Conservation (phyloP, 2,113 vertebrate species). For the Otolemur garnettii region DNA sequence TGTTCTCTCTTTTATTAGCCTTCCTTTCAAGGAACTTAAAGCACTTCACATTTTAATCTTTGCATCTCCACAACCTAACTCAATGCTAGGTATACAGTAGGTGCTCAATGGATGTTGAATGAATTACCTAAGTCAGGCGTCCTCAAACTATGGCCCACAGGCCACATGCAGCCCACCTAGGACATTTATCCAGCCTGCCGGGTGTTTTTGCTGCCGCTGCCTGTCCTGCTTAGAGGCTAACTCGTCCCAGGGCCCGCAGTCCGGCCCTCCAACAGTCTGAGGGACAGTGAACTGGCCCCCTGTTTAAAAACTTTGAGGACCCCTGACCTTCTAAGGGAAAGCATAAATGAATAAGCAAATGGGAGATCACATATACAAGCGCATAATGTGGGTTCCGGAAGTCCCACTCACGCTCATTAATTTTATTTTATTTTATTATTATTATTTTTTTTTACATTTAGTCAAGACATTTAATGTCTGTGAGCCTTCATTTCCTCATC, state of each 20-base stretch:
- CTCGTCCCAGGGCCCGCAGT: too few species aligned
- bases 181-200: too few species aligned
- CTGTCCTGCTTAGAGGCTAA: too few species aligned
- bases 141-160: too few species aligned
- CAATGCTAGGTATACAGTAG: neutral
- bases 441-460: neutral
- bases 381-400: neutral
- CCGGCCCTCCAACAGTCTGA: too few species aligned
- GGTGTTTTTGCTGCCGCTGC: too few species aligned
- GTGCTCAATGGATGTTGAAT: neutral
- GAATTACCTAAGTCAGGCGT: neutral
- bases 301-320: too few species aligned
- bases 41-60: neutral
- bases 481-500: neutral
- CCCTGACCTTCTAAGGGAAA: too few species aligned
- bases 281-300: too few species aligned
- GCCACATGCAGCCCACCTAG: too few species aligned
- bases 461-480: neutral
- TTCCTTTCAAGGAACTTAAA: neutral
- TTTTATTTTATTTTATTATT: neutral
- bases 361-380: rapidly evolving
- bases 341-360: neutral
- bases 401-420: neutral
- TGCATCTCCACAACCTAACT: neutral
- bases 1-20: neutral